Evolutionary conservation across 2,797 vertebrate genomes (phyloP).

Genomic region (Heterohyrax brucei): DNA sequence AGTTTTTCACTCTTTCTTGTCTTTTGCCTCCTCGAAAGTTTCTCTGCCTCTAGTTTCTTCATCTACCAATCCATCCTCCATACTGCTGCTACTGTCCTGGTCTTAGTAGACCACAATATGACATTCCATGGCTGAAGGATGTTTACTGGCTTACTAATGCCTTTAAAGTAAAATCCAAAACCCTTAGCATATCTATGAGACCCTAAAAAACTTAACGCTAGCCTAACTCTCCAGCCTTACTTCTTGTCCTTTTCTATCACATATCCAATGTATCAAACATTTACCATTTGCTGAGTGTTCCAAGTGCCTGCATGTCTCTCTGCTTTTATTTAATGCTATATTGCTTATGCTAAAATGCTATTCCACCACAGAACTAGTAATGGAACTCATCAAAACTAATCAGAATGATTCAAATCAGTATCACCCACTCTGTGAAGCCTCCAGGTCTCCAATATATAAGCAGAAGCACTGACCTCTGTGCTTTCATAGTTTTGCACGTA

Average conservation of each 20-base stretch:
- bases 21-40: background rate
- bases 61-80: slow-evolving; percentile 43
- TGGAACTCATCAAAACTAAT: slow-evolving; percentile 5
- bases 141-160: background rate
- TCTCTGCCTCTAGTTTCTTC: background rate
- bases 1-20: background rate
- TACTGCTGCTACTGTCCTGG: background rate
- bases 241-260: background rate
- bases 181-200: background rate
- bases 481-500: background rate
- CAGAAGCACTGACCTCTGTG: slow-evolving; percentile 6
- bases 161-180: background rate
- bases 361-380: slow-evolving; percentile 11
- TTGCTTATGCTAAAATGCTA: background rate
- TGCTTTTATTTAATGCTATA: slow-evolving; percentile 31
- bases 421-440: background rate
- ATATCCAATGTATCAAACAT: background rate
- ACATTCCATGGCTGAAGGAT: slow-evolving; percentile 4
- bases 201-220: slow-evolving; percentile 36
- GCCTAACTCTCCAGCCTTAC: slow-evolving; percentile 13
- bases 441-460: background rate
- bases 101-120: background rate
- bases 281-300: background rate
- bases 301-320: background rate
- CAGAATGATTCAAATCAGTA: slow-evolving; percentile 8